Evolutionary conservation across 2,888 invertebrate species (phyloP), one percentile per base, ranked within the genome.

Genomic region (Idaea biselata): DNA sequence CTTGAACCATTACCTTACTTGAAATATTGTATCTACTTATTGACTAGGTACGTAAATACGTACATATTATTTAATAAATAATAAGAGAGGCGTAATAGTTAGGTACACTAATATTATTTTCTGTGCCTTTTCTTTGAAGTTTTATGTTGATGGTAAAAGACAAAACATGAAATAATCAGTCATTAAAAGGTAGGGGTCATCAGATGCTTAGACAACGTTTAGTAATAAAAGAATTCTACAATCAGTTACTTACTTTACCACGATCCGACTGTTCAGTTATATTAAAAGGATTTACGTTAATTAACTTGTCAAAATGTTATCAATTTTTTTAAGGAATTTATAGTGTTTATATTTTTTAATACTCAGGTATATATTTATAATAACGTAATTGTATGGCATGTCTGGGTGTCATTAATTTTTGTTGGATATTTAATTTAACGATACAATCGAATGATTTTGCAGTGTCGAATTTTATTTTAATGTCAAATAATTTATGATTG

Each of bases 351-450:
- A 57, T 17, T 8, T 11, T 11, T n/a, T n/a, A n/a, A n/a, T 44
- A 44, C 25, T 44, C 8, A 14, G 44, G 8, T 44, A 14, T 0
- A 44, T 44, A 44, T 25, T 25, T 25, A 25, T 5, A 44, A 44
- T 44, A 44, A 44, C 7, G 44, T 6, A 44, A 44, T 18, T 57
- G 25, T 18, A 16, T 16, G 25, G 25, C 16, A 57, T 44, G 44
- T 44, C 44, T 44, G 44, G 44, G 44, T 44, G 44, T 44, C 44
- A 44, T 44, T 44, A 44, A 44, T 44, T 44, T 44, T 44, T 44
- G 14, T 44, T 11, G 44, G 44, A 14, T 44, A 3, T 25, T 1
- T 25, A 25, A 25, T 25, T 25, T 25, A 44, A 44, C 11, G 44
- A 44, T 44, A 44, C 44, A 44, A 44, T 44, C 11, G 44, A 14